Conservation (phyloP, 2,113 vertebrate species). For the Halichoerus grypus region DNA sequence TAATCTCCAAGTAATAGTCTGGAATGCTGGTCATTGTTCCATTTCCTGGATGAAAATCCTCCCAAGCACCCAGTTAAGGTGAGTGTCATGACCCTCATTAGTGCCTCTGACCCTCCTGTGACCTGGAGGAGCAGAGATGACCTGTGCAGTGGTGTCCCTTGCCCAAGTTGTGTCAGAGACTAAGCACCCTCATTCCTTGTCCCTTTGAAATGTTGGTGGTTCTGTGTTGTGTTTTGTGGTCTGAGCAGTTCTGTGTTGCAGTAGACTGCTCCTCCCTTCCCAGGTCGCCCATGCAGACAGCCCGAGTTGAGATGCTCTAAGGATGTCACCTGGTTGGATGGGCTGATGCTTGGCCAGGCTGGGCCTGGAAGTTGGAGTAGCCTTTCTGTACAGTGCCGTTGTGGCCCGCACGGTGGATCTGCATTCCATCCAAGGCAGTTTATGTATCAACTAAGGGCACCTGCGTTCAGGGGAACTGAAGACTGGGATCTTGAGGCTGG, state of each 20-base stretch:
- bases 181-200: neutral
- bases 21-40: slow-evolving; percentile 51
- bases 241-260: neutral
- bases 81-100: neutral
- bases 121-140: neutral
- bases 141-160: neutral
- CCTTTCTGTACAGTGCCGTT: neutral
- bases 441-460: neutral
- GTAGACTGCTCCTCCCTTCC: neutral
- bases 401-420: neutral
- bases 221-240: neutral
- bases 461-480: neutral
- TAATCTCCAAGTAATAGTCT: slow-evolving; percentile 49
- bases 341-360: neutral
- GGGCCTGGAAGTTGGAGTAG: neutral
- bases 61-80: neutral
- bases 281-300: too few relatives aligned
- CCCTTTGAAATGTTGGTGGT: neutral
- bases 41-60: slow-evolving; percentile 59
- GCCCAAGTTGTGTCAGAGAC: neutral
- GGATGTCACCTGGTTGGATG: neutral
- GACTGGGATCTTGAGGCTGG: neutral
- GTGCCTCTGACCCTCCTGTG: neutral
- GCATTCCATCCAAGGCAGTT: neutral
- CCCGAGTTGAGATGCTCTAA: neutral